Conservation (phyloP, 2,888 invertebrate species). For the Tinea semifulvella region DNA sequence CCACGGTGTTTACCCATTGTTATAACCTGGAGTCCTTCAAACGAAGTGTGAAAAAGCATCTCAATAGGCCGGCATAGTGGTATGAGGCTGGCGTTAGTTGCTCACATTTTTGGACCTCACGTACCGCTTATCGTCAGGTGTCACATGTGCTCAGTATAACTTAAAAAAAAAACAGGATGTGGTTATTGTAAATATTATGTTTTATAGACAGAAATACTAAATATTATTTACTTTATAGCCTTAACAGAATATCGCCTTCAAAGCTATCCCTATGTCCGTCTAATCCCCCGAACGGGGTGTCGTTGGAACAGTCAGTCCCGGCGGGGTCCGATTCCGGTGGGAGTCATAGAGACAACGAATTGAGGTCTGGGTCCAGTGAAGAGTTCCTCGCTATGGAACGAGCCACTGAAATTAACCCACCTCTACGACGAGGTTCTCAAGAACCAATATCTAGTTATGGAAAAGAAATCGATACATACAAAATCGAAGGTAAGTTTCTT, state of each 20-base stretch:
- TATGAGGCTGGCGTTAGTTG: no score
- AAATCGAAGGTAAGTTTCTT: conserved; percentile 28
- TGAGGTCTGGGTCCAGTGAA: conserved; percentile 49
- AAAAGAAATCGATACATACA: conserved; percentile 36
- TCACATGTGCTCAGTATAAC: no score
- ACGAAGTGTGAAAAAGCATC: no score
- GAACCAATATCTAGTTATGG: conserved; percentile 28
- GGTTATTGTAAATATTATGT: not conserved
- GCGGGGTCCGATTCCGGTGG: conserved; percentile 45
- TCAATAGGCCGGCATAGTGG: no score
- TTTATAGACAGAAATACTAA: not conserved
- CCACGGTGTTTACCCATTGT: no score
- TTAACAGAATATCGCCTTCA: conserved; percentile 57
- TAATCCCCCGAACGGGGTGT: conserved; percentile 41
- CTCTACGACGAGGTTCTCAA: conserved; percentile 25
- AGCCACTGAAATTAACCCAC: conserved; percentile 44
- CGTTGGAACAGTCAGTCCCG: conserved; percentile 39
- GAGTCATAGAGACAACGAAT: conserved; percentile 44
- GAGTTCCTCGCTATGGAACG: conserved; percentile 60
- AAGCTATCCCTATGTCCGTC: conserved; percentile 51
- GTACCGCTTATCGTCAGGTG: no score
- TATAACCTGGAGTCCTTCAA: no score
- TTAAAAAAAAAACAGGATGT: not conserved
- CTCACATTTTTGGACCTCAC: no score
- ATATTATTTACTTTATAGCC: conserved; percentile 30